Percentiles rank a stretch among this genome's conserved stretches.
Conservation (phyloP, 2,888 invertebrate genomes). For the Chloromyia formosa region DNA sequence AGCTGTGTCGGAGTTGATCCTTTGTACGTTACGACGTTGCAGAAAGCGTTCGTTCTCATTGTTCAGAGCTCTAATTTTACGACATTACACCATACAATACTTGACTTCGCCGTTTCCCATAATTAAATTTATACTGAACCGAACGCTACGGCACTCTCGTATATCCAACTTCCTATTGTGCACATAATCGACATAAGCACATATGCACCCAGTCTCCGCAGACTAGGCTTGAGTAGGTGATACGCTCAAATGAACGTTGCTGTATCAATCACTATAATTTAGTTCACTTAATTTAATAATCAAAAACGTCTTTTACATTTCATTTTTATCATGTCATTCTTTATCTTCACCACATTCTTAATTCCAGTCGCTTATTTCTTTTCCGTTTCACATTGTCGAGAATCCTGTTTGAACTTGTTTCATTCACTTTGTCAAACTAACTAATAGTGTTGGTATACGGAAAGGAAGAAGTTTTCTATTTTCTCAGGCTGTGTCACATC, state of each 20-base stretch:
- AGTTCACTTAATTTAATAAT: conserved; percentile 63
- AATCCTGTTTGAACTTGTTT: conserved; percentile 29
- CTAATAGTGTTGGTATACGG: background rate
- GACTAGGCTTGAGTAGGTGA: conserved; percentile 23
- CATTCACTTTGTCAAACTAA: conserved; percentile 21
- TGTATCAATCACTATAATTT: conserved; percentile 62
- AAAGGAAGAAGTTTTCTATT: background rate
- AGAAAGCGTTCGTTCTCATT: background rate
- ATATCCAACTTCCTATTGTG: conserved; percentile 37
- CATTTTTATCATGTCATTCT: conserved; percentile 39
- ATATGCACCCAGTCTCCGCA: conserved; percentile 35
- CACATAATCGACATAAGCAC: conserved; percentile 30
- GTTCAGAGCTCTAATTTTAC: background rate
- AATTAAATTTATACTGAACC: conserved; percentile 37
- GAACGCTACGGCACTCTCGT: conserved; percentile 16
- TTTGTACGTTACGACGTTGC: too few relatives aligned
- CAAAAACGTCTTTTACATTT: conserved; percentile 49
- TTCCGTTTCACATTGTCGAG: conserved; percentile 23
- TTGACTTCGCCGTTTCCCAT: conserved; percentile 13
- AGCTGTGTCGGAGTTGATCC: too few relatives aligned
- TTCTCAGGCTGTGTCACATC: background rate
- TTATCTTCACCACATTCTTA: conserved; percentile 37
- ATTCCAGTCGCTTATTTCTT: background rate
- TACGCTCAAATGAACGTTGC: conserved; percentile 44
- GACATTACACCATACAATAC: background rate